These are phyloP conservation scores for Candoia aspera DNA, from an alignment of 2,113 vertebrate species.

Conservation along the genomic window DNA sequence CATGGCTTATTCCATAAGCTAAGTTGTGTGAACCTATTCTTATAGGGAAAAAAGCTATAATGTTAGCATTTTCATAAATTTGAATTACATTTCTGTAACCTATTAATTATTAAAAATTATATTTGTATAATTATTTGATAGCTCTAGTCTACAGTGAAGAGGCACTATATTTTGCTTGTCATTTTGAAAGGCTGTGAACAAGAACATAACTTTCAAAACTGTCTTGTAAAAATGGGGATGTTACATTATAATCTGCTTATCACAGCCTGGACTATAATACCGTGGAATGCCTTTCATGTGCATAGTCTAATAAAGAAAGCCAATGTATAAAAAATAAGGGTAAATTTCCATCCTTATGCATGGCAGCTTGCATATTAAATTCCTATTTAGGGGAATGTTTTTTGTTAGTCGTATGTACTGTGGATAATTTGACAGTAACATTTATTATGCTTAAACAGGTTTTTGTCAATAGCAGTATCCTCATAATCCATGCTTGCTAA, in stretches of 20 bases:
- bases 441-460: conserved; percentile 45
- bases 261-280: conserved; percentile 12
- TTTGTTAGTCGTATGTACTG: conserved; percentile 49
- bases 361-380: conserved; percentile 54
- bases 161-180: conserved; percentile 15
- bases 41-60: background rate
- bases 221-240: conserved; percentile 37
- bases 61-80: conserved; percentile 16
- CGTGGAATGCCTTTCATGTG: conserved; percentile 46
- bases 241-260: conserved; percentile 32
- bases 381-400: conserved; percentile 33
- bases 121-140: conserved; percentile 8
- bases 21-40: background rate
- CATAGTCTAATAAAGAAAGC: conserved; percentile 20
- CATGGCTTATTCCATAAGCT: background rate
- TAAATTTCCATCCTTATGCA: conserved; percentile 48
- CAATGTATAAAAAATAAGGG: conserved; percentile 28
- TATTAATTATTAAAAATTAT: conserved; percentile 17
- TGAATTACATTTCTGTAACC: conserved; percentile 25
- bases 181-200: conserved; percentile 19
- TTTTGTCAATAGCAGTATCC: conserved; percentile 45
- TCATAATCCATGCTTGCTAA: conserved; percentile 28
- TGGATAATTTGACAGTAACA: conserved; percentile 43
- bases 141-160: background rate
- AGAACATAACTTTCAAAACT: conserved; percentile 33